These are phyloP conservation scores for Nesoenas mayeri DNA, from an alignment of 2,113 vertebrate genomes.

Conservation along the genomic window DNA sequence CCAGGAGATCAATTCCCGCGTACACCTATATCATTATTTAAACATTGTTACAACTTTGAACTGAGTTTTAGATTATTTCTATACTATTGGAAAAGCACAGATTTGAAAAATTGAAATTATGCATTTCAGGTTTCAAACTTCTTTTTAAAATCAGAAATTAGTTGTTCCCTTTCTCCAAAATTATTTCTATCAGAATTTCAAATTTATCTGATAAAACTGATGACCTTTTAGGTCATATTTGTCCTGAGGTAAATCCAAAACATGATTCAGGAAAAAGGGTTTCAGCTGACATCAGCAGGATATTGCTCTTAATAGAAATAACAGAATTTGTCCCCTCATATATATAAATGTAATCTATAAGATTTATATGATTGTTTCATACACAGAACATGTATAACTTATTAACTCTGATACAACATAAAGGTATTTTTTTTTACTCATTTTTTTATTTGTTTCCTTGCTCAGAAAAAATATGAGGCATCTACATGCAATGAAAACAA, in stretches of 20 bases:
- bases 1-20: neutral
- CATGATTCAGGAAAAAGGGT: neutral
- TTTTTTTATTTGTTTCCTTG: neutral
- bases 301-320: neutral
- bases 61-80: neutral
- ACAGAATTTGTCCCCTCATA: neutral
- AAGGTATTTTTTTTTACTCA: neutral
- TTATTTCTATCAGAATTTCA: neutral
- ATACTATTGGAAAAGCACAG: neutral
- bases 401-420: neutral
- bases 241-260: neutral
- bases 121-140: neutral
- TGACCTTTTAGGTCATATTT: neutral
- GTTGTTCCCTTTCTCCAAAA: neutral
- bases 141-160: neutral
- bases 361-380: neutral
- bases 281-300: neutral
- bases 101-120: neutral
- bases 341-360: neutral
- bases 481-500: neutral
- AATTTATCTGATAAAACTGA: neutral
- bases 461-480: neutral
- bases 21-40: neutral
- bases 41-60: neutral
- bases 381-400: neutral